Percentiles rank a stretch among this genome's conserved stretches.
These are phyloP conservation scores for Teleiodes luculella DNA, from an alignment of 2,888 invertebrate species.

Conservation along the genomic window DNA sequence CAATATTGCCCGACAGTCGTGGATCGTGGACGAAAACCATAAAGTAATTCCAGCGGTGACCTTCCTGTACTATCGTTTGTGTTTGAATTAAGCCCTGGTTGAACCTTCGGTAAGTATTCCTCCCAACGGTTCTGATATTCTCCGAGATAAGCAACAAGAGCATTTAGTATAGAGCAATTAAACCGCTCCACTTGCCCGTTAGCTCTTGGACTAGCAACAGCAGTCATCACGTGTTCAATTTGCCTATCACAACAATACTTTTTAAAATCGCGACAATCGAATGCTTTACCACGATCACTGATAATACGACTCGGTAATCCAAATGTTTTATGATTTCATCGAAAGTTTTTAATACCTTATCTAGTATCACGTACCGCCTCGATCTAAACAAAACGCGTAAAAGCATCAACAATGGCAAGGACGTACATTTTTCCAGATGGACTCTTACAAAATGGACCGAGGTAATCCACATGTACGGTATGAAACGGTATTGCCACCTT, in stretches of 20 bases:
- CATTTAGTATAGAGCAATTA: slow-evolving; percentile 12
- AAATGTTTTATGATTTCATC: slow-evolving; percentile 7
- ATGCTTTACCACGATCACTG: slow-evolving; percentile 19
- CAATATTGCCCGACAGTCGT: slow-evolving; percentile 1
- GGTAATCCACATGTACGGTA: not conserved
- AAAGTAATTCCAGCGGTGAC: not conserved
- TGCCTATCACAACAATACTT: not conserved
- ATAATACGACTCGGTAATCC: slow-evolving; percentile 18
- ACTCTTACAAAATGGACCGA: not conserved
- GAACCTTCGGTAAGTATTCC: not conserved
- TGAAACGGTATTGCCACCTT: not conserved
- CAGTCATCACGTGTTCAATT: slow-evolving; percentile 24
- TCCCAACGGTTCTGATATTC: slow-evolving; percentile 3
- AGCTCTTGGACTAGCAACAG: slow-evolving; percentile 26
- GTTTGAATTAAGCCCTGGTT: slow-evolving; percentile 1
- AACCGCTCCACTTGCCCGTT: slow-evolving; percentile 29
- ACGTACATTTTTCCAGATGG: not conserved
- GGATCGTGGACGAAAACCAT: not conserved
- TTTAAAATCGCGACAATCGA: slow-evolving; percentile 11
- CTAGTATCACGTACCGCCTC: not conserved
- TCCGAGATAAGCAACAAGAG: slow-evolving; percentile 3
- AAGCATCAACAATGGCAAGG: not conserved
- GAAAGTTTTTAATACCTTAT: slow-evolving; percentile 9
- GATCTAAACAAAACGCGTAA: not conserved
- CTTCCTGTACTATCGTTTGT: not conserved